Conservation (phyloP, 2,888 invertebrate species). For the Saturnia pavonia region DNA sequence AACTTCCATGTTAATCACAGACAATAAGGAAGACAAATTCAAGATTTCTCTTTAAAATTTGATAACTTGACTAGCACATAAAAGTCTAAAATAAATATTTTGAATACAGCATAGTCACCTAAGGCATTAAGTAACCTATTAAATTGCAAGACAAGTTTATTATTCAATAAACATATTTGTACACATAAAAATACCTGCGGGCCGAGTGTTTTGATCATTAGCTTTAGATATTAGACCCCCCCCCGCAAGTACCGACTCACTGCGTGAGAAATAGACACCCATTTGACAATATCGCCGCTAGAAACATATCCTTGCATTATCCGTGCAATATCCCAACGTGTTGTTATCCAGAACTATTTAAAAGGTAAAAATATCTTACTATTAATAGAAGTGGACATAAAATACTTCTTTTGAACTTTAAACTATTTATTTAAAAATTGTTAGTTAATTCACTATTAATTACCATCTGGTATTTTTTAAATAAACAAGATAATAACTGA, state of each 20-base stretch:
- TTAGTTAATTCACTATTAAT: neutral
- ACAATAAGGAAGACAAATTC: neutral
- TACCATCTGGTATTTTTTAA: neutral
- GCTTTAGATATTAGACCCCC: constrained; percentile 67
- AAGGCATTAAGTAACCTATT: constrained; percentile 19
- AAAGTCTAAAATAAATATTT: neutral
- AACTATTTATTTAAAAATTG: constrained; percentile 10
- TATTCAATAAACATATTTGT: constrained; percentile 69
- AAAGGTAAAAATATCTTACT: constrained; percentile 44
- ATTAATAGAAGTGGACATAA: constrained; percentile 43
- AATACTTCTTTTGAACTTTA: constrained; percentile 27
- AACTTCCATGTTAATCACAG: neutral
- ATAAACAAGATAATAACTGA: neutral
- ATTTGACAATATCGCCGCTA: constrained; percentile 69
- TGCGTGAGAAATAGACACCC: constrained; percentile 69
- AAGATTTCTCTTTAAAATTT: neutral
- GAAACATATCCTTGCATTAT: constrained; percentile 50
- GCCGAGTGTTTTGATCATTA: constrained; percentile 68
- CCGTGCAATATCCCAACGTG: constrained; percentile 48
- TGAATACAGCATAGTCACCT: neutral
- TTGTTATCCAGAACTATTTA: constrained; percentile 54
- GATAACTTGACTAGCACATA: neutral
- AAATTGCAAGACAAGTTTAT: constrained; percentile 62
- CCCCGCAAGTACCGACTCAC: constrained; percentile 64
- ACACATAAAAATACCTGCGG: constrained; percentile 61